Conservation (phyloP, 1,140 invertebrate genomes). For the Eufriesea mexicana region DNA sequence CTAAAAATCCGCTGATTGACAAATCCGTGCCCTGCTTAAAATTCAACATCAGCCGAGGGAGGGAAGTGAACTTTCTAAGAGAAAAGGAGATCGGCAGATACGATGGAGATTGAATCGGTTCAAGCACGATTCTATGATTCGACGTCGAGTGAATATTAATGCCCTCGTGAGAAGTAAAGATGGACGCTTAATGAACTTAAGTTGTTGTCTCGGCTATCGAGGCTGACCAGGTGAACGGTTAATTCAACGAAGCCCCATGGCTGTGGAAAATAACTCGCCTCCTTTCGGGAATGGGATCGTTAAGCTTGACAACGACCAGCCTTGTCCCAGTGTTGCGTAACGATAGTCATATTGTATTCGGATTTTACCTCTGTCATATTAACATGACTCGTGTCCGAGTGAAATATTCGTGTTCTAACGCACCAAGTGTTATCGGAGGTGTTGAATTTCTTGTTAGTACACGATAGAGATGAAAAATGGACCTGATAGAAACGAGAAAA, state of each 20-base stretch:
- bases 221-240: neutral
- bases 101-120: neutral
- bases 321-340: neutral
- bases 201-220: neutral
- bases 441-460: too few species aligned
- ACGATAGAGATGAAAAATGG: too few species aligned
- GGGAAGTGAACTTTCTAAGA: slow-evolving; percentile 4
- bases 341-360: neutral
- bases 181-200: neutral
- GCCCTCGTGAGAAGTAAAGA: neutral
- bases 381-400: neutral
- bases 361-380: neutral
- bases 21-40: neutral
- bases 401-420: too few species aligned
- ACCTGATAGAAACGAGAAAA: too few species aligned
- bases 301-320: neutral
- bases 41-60: neutral
- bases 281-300: neutral
- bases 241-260: neutral
- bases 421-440: neutral
- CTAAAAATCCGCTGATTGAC: neutral
- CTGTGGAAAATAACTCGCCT: slow-evolving; percentile 7
- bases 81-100: neutral
- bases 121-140: neutral
- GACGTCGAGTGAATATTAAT: neutral